Evolutionary conservation across 2,113 vertebrate species (phyloP), one percentile per base, ranked within the genome.

Genomic region (Centropus bengalensis): DNA sequence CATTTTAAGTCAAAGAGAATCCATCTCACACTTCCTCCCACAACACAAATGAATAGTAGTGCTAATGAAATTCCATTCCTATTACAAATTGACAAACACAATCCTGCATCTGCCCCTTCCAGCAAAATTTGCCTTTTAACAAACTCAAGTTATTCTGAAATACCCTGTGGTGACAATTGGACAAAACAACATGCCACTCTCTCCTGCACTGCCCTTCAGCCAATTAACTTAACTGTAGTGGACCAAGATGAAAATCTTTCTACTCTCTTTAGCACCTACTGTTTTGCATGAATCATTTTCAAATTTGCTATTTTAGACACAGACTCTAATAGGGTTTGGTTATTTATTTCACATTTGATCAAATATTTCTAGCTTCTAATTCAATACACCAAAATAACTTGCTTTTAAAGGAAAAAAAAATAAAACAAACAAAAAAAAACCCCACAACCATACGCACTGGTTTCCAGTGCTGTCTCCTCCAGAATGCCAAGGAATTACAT

Each of bases 1-100:
- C 95, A 96, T 96, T 95, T 95, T 78, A 89, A 96, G 95, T 97
- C 95, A 95, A 95, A 93, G 93, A 94, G 85, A 89, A 96, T 93
- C 91, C 96, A 93, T 96, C 96, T 94, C 94, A 88, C 94, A 93
- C 85, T 90, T 96, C 88, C 89, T 96, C 95, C 94, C 82, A 96
- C 91, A 82, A 86, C 75, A 95, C 71, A 83, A 95, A 96, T 94
- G 89, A 94, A 91, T 68, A 93, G 93, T 75, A 88, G 79, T 62
- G 81, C 83, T 94, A 94, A 96, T 70, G 79, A 94, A 96, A 96
- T 91, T 92, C 93, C 86, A 90, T 40, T 96, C 82, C 89, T 82
- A 90, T 96, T 93, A 93, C 77, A 92, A 88, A 82, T 12, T 84
- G 93, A 95, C 86, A 90, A 84, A 95, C 67, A 92, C 87, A 88